Conservation (phyloP, 2,888 invertebrate species). For the Iselma pallidipennis region DNA sequence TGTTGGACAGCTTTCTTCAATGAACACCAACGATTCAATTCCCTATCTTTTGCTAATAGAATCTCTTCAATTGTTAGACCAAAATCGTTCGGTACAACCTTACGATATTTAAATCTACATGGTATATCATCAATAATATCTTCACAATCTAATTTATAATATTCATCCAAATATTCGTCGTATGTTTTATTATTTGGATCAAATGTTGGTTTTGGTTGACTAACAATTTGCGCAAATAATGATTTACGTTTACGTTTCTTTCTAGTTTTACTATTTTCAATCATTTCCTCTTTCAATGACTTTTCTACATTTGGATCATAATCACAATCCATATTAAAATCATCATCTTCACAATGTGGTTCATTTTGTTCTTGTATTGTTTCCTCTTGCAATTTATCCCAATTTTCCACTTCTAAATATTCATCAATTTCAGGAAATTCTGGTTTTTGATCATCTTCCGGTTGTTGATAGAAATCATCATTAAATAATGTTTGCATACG, state of each 20-base stretch:
- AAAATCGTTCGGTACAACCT: conserved; percentile 87
- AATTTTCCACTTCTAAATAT: conserved; percentile 69
- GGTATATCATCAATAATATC: conserved; percentile 92
- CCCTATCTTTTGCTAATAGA: conserved; percentile 86
- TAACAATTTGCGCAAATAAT: conserved; percentile 75
- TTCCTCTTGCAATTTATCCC: conserved; percentile 66
- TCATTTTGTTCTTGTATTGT: conserved; percentile 42
- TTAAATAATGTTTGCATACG: conserved; percentile 86
- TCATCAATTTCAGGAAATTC: conserved; percentile 81
- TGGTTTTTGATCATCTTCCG: conserved; percentile 75
- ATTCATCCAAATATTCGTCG: conserved; percentile 90
- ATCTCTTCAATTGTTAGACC: conserved; percentile 94
- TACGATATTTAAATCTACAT: conserved; percentile 90
- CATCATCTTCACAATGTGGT: conserved; percentile 76
- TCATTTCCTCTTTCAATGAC: conserved; percentile 61
- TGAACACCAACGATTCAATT: conserved; percentile 95
- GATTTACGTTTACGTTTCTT: conserved; percentile 68
- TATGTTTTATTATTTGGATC: conserved; percentile 80
- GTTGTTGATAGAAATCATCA: conserved; percentile 81
- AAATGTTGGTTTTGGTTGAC: conserved; percentile 80
- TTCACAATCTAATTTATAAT: conserved; percentile 93
- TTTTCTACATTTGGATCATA: conserved; percentile 64
- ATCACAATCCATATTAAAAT: conserved; percentile 90
- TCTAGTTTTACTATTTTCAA: conserved; percentile 61
- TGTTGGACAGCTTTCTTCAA: conserved; percentile 84